Evolutionary conservation across 2,797 vertebrate species (phyloP).

Genomic region (Octomys mimax): DNA sequence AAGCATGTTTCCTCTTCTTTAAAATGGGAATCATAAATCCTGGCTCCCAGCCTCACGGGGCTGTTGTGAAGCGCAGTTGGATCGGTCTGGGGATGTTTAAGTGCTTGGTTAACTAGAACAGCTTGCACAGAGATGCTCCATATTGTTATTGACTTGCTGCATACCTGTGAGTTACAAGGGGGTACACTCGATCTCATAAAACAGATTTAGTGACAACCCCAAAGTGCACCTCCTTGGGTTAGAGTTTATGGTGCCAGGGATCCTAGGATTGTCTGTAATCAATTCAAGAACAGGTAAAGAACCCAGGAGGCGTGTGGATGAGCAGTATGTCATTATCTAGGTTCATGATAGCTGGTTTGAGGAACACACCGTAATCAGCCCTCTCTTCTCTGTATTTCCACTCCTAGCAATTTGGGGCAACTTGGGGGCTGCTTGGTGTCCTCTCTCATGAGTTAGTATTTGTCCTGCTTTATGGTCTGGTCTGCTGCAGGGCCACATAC

Average conservation of each 20-base stretch:
- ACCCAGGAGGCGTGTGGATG: not conserved
- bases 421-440: constrained; percentile 11
- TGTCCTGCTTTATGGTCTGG: constrained; percentile 31
- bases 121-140: not conserved
- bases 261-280: not conserved
- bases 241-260: constrained; percentile 16
- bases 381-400: not conserved
- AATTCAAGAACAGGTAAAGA: constrained; percentile 43
- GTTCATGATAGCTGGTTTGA: not conserved
- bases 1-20: constrained; percentile 14
- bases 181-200: not conserved
- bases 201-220: not conserved
- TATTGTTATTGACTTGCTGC: not conserved
- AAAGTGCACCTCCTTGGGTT: not conserved
- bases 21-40: not conserved
- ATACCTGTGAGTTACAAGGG: not conserved
- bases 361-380: not conserved
- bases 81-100: not conserved
- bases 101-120: not conserved
- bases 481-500: not conserved
- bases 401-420: constrained; percentile 54
- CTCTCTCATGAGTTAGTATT: constrained; percentile 6
- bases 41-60: not conserved
- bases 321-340: not conserved
- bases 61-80: not conserved